phyloP scores from a whole-genome alignment of 1,140 invertebrate genomes.

The Zaprionus ornatus region DNA sequence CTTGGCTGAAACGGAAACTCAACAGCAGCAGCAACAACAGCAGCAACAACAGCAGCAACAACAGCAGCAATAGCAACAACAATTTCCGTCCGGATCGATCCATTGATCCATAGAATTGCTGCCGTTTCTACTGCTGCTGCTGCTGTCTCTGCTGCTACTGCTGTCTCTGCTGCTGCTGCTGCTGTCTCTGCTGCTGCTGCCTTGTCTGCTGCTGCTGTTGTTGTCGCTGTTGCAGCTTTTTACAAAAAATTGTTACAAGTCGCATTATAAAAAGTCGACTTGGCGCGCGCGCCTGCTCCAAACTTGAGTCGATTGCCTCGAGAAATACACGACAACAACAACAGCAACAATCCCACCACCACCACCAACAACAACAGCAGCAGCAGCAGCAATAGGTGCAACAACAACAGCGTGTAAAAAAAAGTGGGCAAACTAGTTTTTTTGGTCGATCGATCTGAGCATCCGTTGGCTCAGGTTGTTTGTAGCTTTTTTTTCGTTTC shows the following conservation, averaged over 20 bases:
- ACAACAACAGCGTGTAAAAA: constrained; percentile 38
- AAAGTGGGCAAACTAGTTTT: constrained; percentile 81
- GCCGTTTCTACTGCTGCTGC: constrained; percentile 19
- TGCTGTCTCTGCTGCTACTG: constrained; percentile 5
- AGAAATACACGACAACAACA: constrained; percentile 36
- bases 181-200: constrained; percentile 20
- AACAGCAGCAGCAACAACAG: constrained; percentile 28
- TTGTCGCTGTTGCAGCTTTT: constrained; percentile 21
- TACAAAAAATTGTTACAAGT: constrained; percentile 49
- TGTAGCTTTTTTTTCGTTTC: constrained; percentile 49
- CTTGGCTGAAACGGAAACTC: constrained; percentile 61
- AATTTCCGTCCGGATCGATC: constrained; percentile 5
- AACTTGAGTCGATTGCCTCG: constrained; percentile 52
- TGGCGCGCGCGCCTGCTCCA: constrained; percentile 69
- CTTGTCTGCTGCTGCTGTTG: constrained; percentile 18
- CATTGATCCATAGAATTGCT: constrained; percentile 30
- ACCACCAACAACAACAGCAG: constrained; percentile 29
- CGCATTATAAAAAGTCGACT: constrained; percentile 52
- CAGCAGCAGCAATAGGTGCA: constrained; percentile 36
- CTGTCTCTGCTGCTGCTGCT: constrained; percentile 16
- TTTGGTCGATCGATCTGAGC: constrained; percentile 59
- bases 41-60: constrained; percentile 18
- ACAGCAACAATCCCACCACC: constrained; percentile 23
- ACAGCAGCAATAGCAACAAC: constrained; percentile 23
- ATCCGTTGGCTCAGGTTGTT: constrained; percentile 78